Evolutionary conservation across 1,140 invertebrate species (phyloP).

Genomic region (Drosophila miranda): DNA sequence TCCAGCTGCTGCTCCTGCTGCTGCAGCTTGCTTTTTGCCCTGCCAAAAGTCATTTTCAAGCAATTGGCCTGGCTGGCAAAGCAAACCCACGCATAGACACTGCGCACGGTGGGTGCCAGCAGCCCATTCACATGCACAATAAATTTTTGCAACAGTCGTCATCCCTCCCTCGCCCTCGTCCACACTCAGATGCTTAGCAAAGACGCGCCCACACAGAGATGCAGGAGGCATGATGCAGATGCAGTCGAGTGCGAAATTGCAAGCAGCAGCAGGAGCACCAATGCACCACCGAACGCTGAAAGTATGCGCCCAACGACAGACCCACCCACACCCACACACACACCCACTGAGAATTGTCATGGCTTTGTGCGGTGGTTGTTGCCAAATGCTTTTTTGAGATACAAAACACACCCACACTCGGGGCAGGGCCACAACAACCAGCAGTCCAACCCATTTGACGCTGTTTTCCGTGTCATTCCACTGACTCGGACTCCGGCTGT

Average conservation of each 20-base stretch:
- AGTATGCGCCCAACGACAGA: constrained; percentile 30
- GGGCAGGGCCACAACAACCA: constrained; percentile 8
- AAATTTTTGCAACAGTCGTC: constrained; percentile 64
- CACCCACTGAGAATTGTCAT: constrained; percentile 27
- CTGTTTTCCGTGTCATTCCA: constrained; percentile 64
- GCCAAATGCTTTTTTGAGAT: constrained; percentile 51
- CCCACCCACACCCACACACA: constrained; percentile 1
- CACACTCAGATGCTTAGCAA: constrained; percentile 45
- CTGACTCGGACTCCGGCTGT: constrained; percentile 10
- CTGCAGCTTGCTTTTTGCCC: constrained; percentile 45
- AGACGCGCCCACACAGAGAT: constrained; percentile 14
- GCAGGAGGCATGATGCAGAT: constrained; percentile 47
- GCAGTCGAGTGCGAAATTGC: constrained; percentile 74
- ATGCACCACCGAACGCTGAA: constrained; percentile 20
- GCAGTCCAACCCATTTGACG: constrained; percentile 54
- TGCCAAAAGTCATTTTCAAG: constrained; percentile 79
- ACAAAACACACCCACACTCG: constrained; percentile 12
- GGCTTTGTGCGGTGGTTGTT: constrained; percentile 42
- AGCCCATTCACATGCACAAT: constrained; percentile 57
- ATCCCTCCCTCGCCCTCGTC: constrained; percentile 23
- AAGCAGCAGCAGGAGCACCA: constrained; percentile 52
- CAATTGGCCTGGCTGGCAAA: constrained; percentile 68
- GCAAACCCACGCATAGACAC: constrained; percentile 23
- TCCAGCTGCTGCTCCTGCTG: no score
- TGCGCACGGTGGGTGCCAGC: not conserved